Percentiles rank a stretch among this genome's conserved stretches.
Evolutionary conservation across 2,888 invertebrate genomes (phyloP).

Genomic region (Ctena decussata): DNA sequence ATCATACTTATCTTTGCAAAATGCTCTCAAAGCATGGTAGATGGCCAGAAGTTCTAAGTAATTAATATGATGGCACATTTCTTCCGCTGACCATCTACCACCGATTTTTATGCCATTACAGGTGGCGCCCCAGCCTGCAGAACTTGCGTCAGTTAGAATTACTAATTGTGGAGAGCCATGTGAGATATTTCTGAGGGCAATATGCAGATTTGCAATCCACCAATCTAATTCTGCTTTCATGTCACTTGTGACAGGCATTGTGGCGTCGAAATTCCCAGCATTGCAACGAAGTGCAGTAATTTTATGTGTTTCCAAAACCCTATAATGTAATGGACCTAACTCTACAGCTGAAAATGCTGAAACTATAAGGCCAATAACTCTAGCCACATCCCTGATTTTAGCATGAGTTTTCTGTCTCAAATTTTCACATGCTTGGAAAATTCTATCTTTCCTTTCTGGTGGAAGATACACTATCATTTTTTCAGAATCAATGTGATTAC

Average conservation of each 20-base stretch:
- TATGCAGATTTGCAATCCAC: conserved; percentile 19
- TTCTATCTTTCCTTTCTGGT: background rate
- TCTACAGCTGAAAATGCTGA: conserved; percentile 21
- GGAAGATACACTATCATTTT: conserved; percentile 4
- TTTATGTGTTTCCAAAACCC: background rate
- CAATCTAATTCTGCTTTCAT: conserved; percentile 15
- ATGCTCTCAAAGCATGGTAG: conserved; percentile 28
- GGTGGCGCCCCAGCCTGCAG: conserved; percentile 14
- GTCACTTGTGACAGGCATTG: background rate
- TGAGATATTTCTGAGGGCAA: background rate
- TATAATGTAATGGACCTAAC: conserved; percentile 11
- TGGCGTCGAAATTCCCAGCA: conserved; percentile 8
- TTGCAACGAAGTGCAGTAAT: background rate
- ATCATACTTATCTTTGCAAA: background rate
- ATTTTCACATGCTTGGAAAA: too few relatives aligned
- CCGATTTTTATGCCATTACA: background rate
- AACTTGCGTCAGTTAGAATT: conserved; percentile 15
- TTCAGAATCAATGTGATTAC: conserved; percentile 34
- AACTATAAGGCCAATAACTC: conserved; percentile 7
- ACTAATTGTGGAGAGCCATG: background rate
- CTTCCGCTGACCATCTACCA: conserved; percentile 28
- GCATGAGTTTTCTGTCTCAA: too few relatives aligned
- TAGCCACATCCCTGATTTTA: too few relatives aligned
- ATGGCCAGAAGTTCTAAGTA: conserved; percentile 46
- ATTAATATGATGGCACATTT: conserved; percentile 46